Conservation (phyloP, 2,888 invertebrate genomes). For the Pristionchus mayeri region DNA sequence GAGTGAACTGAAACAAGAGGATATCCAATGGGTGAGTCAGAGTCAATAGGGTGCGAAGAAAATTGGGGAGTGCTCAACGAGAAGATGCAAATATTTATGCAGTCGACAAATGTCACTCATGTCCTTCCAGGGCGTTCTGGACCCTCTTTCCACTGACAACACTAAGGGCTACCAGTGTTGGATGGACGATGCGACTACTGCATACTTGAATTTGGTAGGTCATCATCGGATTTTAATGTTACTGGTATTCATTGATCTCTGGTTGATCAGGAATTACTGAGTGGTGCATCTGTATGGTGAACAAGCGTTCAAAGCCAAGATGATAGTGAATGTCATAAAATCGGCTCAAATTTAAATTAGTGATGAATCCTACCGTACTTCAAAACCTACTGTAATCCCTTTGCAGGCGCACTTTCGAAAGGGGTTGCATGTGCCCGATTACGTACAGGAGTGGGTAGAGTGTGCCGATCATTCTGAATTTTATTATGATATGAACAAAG, state of each 20-base stretch:
- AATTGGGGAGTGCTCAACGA: too few relatives aligned
- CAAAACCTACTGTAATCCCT: not conserved
- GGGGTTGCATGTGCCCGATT: constrained; percentile 70
- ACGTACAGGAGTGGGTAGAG: constrained; percentile 64
- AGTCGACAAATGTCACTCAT: not conserved
- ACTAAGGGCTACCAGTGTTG: constrained; percentile 70
- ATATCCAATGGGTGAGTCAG: not conserved
- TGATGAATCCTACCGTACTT: not conserved
- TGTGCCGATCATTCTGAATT: constrained; percentile 54
- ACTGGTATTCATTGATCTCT: too few relatives aligned
- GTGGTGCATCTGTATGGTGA: too few relatives aligned
- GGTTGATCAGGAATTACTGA: too few relatives aligned
- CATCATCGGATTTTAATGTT: too few relatives aligned
- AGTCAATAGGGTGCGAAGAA: too few relatives aligned
- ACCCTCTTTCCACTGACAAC: constrained; percentile 69
- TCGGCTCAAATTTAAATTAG: not conserved
- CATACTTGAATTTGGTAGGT: constrained; percentile 62
- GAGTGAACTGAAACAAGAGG: too few relatives aligned
- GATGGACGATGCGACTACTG: constrained; percentile 55
- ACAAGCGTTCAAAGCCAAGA: too few relatives aligned
- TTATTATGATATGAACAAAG: constrained; percentile 58
- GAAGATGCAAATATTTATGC: not conserved
- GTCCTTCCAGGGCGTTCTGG: constrained; percentile 50
- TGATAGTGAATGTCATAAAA: not conserved
- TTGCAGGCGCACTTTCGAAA: constrained; percentile 63